phyloP scores from a whole-genome alignment of 2,113 vertebrate genomes.

The Thoracochromis brauschi region DNA sequence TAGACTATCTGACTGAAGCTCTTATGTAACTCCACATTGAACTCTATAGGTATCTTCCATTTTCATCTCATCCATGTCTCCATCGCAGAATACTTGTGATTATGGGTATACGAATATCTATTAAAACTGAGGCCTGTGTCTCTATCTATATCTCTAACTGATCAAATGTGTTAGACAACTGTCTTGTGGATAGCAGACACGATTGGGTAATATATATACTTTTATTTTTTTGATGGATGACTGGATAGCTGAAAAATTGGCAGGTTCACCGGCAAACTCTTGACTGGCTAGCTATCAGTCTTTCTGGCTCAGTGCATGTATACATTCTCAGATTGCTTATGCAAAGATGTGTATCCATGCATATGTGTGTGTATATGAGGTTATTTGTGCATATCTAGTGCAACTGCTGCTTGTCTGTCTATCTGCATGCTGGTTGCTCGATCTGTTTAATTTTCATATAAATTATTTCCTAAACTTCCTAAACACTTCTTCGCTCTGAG shows the following conservation, averaged over 20 bases:
- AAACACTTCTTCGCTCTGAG: background rate
- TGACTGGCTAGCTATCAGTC: background rate
- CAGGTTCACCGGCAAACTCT: background rate
- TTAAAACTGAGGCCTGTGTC: background rate
- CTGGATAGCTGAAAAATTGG: background rate
- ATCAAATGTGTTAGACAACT: background rate
- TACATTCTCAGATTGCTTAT: background rate
- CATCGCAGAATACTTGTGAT: background rate
- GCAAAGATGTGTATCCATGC: background rate
- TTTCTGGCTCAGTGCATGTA: background rate
- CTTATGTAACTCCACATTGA: conserved; percentile 26
- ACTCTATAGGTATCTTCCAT: conserved; percentile 16
- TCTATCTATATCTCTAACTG: background rate
- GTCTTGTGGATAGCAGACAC: background rate
- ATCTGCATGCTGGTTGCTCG: background rate
- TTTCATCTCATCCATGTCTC: background rate
- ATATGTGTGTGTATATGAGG: background rate
- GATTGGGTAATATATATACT: background rate
- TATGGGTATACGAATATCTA: background rate
- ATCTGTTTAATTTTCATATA: background rate
- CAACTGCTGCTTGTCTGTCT: background rate
- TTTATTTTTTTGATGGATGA: background rate
- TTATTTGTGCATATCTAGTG: background rate
- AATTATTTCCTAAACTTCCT: background rate
- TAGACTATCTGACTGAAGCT: background rate